Conservation (phyloP, 92 coral and sea anemone genomes). For the Epizoanthus scotinus region DNA sequence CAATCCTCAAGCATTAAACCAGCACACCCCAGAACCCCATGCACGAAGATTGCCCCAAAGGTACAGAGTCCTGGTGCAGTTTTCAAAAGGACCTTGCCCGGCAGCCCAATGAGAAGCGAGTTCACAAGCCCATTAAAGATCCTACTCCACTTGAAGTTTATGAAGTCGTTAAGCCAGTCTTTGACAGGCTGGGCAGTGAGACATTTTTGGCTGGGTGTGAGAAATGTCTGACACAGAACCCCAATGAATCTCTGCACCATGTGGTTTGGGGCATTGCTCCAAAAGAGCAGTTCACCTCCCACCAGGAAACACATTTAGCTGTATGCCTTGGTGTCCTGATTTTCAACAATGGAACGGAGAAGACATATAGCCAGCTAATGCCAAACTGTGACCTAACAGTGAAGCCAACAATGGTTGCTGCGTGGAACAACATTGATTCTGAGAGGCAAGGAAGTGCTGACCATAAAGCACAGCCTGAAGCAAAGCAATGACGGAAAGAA, state of each 20-base stretch:
- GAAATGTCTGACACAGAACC: slow-evolving; percentile 52
- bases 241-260: slow-evolving; percentile 60
- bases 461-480: slow-evolving; percentile 17
- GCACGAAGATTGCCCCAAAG: slow-evolving; percentile 70
- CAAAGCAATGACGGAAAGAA: slow-evolving; percentile 27
- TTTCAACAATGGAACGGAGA: slow-evolving; percentile 47
- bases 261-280: slow-evolving; percentile 67
- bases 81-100: slow-evolving; percentile 56
- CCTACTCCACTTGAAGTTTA: slow-evolving; percentile 61
- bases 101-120: slow-evolving; percentile 1
- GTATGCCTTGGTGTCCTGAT: slow-evolving; percentile 45
- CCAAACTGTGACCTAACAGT: slow-evolving; percentile 33
- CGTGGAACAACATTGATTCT: slow-evolving; percentile 41
- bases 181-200: slow-evolving; percentile 53
- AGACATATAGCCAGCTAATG: slow-evolving; percentile 35
- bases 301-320: slow-evolving; percentile 51
- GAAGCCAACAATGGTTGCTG: slow-evolving; percentile 21
- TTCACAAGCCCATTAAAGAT: slow-evolving; percentile 56
- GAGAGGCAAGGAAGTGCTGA: slow-evolving; percentile 24
- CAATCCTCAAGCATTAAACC: slow-evolving; percentile 63
- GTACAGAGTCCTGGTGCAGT: slow-evolving; percentile 59
- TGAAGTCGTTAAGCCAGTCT: slow-evolving; percentile 44
- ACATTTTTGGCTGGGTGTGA: slow-evolving; percentile 67
- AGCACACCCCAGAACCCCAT: slow-evolving; percentile 57
- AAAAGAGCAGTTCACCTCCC: slow-evolving; percentile 55